Percentiles rank a stretch among this genome's conserved stretches.
phyloP scores from a whole-genome alignment of 1,140 invertebrate genomes.

The Asbolus verrucosus region DNA sequence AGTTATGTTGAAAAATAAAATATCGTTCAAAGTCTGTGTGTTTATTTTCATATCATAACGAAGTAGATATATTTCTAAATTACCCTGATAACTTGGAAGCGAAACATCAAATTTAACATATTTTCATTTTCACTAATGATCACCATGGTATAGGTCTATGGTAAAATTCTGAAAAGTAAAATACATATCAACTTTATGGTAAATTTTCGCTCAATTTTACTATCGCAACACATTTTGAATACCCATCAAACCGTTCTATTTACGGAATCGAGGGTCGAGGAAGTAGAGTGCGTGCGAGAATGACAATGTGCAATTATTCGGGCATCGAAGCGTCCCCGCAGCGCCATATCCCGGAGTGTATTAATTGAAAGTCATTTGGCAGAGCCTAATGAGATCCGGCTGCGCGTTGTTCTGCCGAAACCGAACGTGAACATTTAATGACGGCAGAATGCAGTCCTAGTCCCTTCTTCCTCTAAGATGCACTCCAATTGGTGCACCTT shows the following conservation, averaged over 20 bases:
- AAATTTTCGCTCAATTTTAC: too few species aligned
- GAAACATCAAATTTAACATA: too few species aligned
- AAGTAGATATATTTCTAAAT: too few species aligned
- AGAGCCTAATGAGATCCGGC: conserved; percentile 30
- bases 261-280: not conserved
- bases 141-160: too few species aligned
- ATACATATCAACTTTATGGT: too few species aligned
- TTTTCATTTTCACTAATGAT: too few species aligned
- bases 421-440: conserved; percentile 38
- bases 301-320: conserved; percentile 36
- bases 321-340: conserved; percentile 30
- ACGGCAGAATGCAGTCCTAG: conserved; percentile 9
- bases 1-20: too few species aligned
- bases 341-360: conserved; percentile 30
- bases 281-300: conserved; percentile 24
- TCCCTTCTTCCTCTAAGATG: conserved; percentile 18
- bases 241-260: not conserved
- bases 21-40: too few species aligned
- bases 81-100: too few species aligned
- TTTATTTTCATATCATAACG: too few species aligned
- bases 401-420: conserved; percentile 31
- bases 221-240: conserved; percentile 23
- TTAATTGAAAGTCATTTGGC: conserved; percentile 34
- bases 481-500: conserved; percentile 31
- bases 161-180: too few species aligned